Evolutionary conservation across 2,113 vertebrate species (phyloP), one percentile per base, ranked within the genome.

Genomic region (Malurus melanocephalus): DNA sequence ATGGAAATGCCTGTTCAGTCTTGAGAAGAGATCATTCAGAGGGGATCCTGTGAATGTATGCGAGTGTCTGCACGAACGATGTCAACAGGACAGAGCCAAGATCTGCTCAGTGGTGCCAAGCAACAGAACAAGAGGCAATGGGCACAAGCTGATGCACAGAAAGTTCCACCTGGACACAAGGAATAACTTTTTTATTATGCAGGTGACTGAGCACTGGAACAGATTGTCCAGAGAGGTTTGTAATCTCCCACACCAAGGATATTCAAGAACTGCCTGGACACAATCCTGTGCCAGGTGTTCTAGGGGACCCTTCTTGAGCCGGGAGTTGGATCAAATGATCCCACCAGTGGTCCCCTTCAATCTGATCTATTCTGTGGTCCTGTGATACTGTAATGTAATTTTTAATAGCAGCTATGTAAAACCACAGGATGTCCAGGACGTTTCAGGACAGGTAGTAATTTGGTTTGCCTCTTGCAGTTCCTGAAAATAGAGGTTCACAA

Each of bases 251-350:
- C 40, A 30, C 17, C 7, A 24, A 6, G n/a, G 23, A 42, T 40
- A 53, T 6, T 80, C 23, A 60, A 40, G 40, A 59, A 66, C 9
- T 4, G 17, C 15, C 14, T 26, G 13, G 20, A 67, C 19, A 30
- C 28, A 60, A 26, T 2, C 2, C 20, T 53, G 24, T 26, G 33
- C 28, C 42, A 40, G 0, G 0, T 48, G 24, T 30, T 53, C 20
- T 33, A 22, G 9, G 18, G 23, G 46, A 74, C 12, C 7, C 11
- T 33, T 53, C 46, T 33, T 22, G 33, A 80, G 40, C 40, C 53
- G 17, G 20, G 9, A 48, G 10, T 9, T 35, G 61, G 24, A 74
- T 8, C 19, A 52, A 15, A 38, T 38, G 27, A 59, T 45, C 14
- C 22, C n/a, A 73, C 13, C 13, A 23, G 8, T 15, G 24, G 13